Percentiles rank a stretch among this genome's conserved stretches.
Conservation (phyloP, 2,888 invertebrate genomes). For the Anorthoa munda region DNA sequence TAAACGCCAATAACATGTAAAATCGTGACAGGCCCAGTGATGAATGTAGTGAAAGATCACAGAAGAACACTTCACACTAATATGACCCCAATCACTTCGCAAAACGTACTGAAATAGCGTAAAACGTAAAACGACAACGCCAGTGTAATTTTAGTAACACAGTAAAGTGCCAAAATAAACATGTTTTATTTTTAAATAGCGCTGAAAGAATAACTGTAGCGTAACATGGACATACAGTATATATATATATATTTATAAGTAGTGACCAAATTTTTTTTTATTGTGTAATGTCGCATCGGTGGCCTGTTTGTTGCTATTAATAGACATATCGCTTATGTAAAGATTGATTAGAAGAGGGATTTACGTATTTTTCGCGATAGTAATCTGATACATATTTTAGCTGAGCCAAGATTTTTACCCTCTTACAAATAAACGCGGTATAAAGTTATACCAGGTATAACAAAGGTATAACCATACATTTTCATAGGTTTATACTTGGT, state of each 20-base stretch:
- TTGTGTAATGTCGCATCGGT: constrained; percentile 36
- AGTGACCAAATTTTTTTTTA: constrained; percentile 49
- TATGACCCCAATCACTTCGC: constrained; percentile 45
- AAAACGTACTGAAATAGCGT: constrained; percentile 52
- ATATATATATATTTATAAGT: constrained; percentile 39
- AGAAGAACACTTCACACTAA: constrained; percentile 30
- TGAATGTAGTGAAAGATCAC: constrained; percentile 45
- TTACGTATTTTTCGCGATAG: background rate
- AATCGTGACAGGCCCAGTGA: constrained; percentile 43
- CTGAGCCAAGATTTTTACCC: no score
- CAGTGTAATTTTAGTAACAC: constrained; percentile 55
- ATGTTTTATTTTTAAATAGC: constrained; percentile 65
- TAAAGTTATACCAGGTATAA: no score
- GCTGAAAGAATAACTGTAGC: constrained; percentile 53
- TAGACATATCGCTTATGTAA: constrained; percentile 2
- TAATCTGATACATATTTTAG: constrained; percentile 4
- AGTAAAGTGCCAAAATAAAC: constrained; percentile 70
- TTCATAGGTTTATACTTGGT: no score
- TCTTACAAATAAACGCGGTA: no score
- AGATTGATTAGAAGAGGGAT: constrained; percentile 14
- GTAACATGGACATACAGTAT: constrained; percentile 51
- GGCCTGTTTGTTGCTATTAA: constrained; percentile 7
- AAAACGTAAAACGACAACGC: constrained; percentile 56
- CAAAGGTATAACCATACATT: no score
- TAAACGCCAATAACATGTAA: constrained; percentile 40